phyloP scores from a whole-genome alignment of 2,888 invertebrate species.

The Papilio protenor region DNA sequence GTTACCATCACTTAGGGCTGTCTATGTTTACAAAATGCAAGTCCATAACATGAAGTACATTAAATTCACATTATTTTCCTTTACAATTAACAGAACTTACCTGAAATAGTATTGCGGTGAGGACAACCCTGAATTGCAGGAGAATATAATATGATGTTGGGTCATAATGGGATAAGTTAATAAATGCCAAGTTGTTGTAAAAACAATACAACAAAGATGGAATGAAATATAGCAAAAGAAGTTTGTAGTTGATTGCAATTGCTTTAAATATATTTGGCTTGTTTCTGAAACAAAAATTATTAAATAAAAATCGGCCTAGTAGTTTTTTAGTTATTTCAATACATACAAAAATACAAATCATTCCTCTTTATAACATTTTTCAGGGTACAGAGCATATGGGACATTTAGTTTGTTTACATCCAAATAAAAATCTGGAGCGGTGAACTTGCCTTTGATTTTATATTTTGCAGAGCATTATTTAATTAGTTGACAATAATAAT shows the following conservation, averaged over 20 bases:
- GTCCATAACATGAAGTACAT: too few relatives aligned
- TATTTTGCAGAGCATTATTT: too few relatives aligned
- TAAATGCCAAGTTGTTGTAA: conserved; percentile 97
- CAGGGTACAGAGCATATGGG: background rate
- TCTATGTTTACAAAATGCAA: too few relatives aligned
- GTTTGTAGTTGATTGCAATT: conserved; percentile 84
- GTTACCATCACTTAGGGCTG: too few relatives aligned
- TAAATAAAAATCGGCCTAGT: too few relatives aligned
- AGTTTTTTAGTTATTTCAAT: too few relatives aligned
- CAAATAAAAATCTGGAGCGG: background rate
- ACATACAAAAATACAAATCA: too few relatives aligned
- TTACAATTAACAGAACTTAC: conserved; percentile 73
- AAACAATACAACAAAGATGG: conserved; percentile 96
- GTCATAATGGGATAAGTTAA: conserved; percentile 95
- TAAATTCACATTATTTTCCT: too few relatives aligned
- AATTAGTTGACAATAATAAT: background rate
- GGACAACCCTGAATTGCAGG: conserved; percentile 95
- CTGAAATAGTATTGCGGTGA: conserved; percentile 96
- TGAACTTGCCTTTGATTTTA: too few relatives aligned
- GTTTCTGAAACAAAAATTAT: conserved; percentile 84
- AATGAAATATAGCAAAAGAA: conserved; percentile 93
- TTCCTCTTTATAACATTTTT: too few relatives aligned
- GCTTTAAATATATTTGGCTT: conserved; percentile 83
- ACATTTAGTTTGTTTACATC: conserved; percentile 1
- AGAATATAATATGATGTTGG: conserved; percentile 97